Percentiles rank a stretch among this genome's conserved stretches.
phyloP scores from a whole-genome alignment of 2,113 vertebrate species.

The Neodon shergylaensis region DNA sequence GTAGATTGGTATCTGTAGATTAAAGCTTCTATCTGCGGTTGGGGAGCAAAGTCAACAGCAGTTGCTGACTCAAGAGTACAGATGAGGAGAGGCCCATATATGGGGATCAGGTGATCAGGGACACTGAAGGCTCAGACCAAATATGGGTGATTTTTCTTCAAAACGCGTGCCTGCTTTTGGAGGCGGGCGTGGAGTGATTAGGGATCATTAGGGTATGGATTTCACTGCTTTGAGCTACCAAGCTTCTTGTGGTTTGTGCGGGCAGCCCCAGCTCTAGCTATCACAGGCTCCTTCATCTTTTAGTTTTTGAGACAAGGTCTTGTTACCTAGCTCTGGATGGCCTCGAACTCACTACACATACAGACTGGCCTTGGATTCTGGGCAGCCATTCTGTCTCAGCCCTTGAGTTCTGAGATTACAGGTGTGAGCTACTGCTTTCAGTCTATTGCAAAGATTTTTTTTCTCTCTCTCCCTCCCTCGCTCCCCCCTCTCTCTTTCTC shows the following conservation, averaged over 20 bases:
- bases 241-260: neutral
- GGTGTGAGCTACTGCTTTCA: neutral
- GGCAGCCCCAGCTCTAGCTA: neutral
- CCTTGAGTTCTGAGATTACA: neutral
- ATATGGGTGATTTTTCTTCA: neutral
- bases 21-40: constrained; percentile 3
- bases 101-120: neutral
- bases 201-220: neutral
- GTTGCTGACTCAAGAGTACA: neutral
- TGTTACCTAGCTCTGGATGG: neutral
- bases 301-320: neutral
- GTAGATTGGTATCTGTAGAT: neutral
- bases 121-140: neutral
- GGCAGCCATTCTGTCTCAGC: neutral
- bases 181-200: neutral
- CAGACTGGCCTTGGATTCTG: neutral
- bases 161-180: neutral
- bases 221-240: neutral
- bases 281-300: neutral
- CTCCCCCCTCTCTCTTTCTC: neutral
- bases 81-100: neutral
- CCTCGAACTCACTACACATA: neutral
- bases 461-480: fast-evolving
- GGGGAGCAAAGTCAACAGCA: neutral
- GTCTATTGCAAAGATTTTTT: neutral